Conservation (phyloP, 2,888 invertebrate species). For the Synergus gifuensis region DNA sequence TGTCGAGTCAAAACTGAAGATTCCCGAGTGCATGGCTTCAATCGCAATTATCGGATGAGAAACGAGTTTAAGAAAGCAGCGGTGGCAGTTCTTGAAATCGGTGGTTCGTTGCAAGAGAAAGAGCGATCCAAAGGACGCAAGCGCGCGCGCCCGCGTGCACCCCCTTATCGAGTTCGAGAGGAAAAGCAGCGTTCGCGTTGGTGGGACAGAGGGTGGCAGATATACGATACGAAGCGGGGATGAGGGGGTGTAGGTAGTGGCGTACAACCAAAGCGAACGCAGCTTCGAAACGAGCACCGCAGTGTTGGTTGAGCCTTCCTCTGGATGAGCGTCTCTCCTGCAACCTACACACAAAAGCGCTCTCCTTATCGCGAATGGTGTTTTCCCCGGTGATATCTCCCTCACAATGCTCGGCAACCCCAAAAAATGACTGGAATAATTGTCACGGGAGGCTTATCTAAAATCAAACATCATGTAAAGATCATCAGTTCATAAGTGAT, state of each 20-base stretch:
- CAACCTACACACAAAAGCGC: not conserved
- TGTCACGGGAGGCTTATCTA: not conserved
- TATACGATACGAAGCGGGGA: conserved; percentile 52
- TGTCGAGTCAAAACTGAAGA: conserved; percentile 24
- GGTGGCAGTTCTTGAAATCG: conserved; percentile 65
- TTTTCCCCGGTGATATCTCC: conserved; percentile 33
- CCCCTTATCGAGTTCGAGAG: conserved; percentile 75
- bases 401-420: not conserved
- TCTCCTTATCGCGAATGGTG: conserved; percentile 48
- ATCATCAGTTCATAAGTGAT: conserved; percentile 59
- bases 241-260: conserved; percentile 60
- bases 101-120: conserved; percentile 45
- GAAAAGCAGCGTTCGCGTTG: conserved; percentile 46
- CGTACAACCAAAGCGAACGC: conserved; percentile 56
- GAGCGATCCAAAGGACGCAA: conserved; percentile 61
- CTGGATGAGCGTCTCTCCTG: conserved; percentile 56
- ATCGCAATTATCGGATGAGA: conserved; percentile 65
- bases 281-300: conserved; percentile 59
- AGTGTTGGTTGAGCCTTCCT: conserved; percentile 72
- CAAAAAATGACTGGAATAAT: not conserved
- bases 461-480: conserved; percentile 46
- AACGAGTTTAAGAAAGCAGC: conserved; percentile 66
- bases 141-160: conserved; percentile 66
- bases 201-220: conserved; percentile 50
- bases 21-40: conserved; percentile 49